These are phyloP conservation scores for Adrianichthys oophorus DNA, from an alignment of 2,797 vertebrate genomes.

Conservation along the genomic window DNA sequence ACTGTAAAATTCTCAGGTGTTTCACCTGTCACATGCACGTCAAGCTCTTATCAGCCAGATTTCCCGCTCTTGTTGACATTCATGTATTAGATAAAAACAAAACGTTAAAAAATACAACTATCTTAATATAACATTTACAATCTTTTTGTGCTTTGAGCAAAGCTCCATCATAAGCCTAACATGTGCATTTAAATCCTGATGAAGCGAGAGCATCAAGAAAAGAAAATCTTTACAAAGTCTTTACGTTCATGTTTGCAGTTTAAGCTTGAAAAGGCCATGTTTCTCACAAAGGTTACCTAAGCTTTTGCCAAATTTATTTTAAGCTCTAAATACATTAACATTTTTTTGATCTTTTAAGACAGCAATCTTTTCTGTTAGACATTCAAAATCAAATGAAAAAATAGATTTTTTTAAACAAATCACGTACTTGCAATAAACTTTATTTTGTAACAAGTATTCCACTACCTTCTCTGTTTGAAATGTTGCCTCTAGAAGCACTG, in stretches of 20 bases:
- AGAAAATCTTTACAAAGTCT: background rate
- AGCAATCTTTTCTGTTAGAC: background rate
- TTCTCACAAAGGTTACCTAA: conserved; percentile 6
- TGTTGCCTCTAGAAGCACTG: conserved; percentile 5
- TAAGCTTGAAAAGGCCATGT: conserved; percentile 21
- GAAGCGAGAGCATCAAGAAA: conserved; percentile 12
- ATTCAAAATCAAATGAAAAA: background rate
- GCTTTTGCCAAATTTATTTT: too few species aligned
- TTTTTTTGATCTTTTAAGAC: too few species aligned
- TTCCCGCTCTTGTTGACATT: conserved; percentile 18
- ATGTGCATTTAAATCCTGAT: conserved; percentile 25
- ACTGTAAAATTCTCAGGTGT: too few species aligned
- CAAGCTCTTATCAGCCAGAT: conserved; percentile 2
- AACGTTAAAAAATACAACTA: conserved; percentile 33
- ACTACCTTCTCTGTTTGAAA: background rate
- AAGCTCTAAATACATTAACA: too few species aligned
- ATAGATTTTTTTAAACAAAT: background rate
- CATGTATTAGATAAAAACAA: conserved; percentile 15
- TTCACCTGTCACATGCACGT: background rate
- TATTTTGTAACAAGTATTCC: background rate
- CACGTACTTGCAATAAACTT: background rate
- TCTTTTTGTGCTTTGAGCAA: conserved; percentile 26
- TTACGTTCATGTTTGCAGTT: conserved; percentile 19
- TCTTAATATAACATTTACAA: conserved; percentile 17
- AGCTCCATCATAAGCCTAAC: conserved; percentile 14